Conservation (phyloP, 2,888 invertebrate genomes). For the Ophion ellenae region DNA sequence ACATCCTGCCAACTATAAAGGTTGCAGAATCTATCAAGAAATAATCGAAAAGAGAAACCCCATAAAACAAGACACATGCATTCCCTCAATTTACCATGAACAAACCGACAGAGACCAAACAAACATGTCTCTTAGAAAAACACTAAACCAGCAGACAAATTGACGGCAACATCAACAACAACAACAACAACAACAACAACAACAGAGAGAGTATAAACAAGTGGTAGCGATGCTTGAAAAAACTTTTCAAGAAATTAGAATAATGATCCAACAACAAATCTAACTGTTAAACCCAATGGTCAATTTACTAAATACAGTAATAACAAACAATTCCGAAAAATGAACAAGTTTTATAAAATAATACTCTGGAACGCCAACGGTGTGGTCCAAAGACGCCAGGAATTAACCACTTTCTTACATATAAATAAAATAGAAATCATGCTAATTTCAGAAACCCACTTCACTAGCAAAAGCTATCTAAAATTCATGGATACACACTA, state of each 20-base stretch:
- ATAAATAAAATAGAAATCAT: not conserved
- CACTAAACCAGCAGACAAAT: not conserved
- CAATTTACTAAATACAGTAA: too few species aligned
- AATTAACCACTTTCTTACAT: constrained; percentile 31
- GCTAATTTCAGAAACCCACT: constrained; percentile 58
- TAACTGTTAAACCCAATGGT: too few species aligned
- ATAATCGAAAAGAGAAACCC: not conserved
- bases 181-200: not conserved
- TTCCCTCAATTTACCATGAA: not conserved
- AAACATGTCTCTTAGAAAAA: not conserved
- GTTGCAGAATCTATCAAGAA: not conserved
- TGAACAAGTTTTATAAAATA: too few species aligned
- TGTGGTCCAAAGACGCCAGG: not conserved
- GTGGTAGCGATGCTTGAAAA: not conserved
- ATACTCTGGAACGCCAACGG: constrained; percentile 31
- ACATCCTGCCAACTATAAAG: not conserved
- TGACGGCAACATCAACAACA: constrained; percentile 13
- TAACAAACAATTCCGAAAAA: too few species aligned
- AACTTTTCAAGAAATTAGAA: too few species aligned
- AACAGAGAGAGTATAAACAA: not conserved
- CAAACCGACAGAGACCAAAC: not conserved
- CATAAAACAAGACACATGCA: not conserved
- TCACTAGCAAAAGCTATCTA: constrained; percentile 57
- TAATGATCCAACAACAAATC: too few species aligned
- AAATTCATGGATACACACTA: constrained; percentile 54